Conservation (phyloP, 2,113 vertebrate species). For the Cephalophus harveyi region DNA sequence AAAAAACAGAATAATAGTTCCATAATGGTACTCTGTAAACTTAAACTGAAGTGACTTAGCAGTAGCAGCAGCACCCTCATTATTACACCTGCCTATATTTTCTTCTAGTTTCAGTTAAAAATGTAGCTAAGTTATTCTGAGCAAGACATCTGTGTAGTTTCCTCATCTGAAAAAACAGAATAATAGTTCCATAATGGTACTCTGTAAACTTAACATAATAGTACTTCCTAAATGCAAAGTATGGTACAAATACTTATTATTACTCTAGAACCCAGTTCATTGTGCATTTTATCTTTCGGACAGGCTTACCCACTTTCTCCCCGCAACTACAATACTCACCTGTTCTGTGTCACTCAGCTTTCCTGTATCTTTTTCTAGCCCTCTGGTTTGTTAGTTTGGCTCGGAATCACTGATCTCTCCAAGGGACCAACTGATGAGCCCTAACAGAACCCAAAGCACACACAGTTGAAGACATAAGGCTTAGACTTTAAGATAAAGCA, state of each 20-base stretch:
- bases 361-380: neutral
- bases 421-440: neutral
- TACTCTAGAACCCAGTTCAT: neutral
- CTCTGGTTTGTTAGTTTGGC: neutral
- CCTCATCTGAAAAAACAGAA: neutral
- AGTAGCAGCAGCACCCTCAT: neutral
- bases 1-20: constrained; percentile 8
- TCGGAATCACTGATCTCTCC: neutral
- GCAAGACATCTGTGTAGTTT: neutral
- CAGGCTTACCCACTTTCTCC: neutral
- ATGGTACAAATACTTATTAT: neutral
- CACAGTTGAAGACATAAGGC: neutral
- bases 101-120: constrained; percentile 17
- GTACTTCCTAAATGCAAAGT: constrained; percentile 11
- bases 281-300: neutral
- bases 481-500: neutral
- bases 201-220: neutral
- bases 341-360: neutral
- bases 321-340: neutral
- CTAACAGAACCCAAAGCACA: neutral
- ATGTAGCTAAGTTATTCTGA: constrained; percentile 6
- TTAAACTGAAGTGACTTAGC: neutral
- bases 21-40: neutral
- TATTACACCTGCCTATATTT: neutral
- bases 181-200: neutral